Conservation (phyloP, 2,113 vertebrate genomes). For the Murina feae region DNA sequence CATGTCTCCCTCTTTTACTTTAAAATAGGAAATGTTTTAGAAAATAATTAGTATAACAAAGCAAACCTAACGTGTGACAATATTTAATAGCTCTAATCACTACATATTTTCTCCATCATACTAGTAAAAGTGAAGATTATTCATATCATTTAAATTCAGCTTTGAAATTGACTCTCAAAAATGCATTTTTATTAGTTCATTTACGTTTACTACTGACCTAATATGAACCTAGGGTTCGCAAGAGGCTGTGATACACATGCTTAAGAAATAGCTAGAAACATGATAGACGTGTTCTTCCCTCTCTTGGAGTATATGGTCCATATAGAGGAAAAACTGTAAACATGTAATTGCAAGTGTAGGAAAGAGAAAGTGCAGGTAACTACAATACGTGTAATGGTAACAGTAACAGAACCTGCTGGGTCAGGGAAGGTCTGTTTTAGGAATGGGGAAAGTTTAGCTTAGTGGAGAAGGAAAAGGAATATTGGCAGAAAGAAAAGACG, state of each 20-base stretch:
- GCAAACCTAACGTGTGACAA: background rate
- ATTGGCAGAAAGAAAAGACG: background rate
- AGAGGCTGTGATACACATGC: background rate
- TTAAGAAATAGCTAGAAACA: background rate
- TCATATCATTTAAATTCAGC: background rate
- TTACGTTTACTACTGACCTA: background rate
- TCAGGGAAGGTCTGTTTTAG: background rate
- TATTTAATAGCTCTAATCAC: background rate
- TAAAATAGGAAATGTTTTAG: background rate
- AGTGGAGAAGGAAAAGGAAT: background rate
- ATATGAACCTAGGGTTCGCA: background rate
- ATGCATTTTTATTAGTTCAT: background rate
- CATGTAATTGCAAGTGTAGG: background rate
- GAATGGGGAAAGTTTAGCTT: background rate
- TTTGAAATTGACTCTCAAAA: background rate
- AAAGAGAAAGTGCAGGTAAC: background rate
- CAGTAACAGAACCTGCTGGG: background rate
- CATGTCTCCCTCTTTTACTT: background rate
- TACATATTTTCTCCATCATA: background rate
- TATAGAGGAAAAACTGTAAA: background rate
- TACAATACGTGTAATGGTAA: background rate
- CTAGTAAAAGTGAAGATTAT: background rate
- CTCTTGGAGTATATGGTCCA: background rate
- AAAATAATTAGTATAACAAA: background rate
- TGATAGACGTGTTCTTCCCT: accelerated